Percentiles rank a stretch among this genome's conserved stretches.
Conservation (phyloP, 2,113 vertebrate genomes). For the Notechis scutatus region DNA sequence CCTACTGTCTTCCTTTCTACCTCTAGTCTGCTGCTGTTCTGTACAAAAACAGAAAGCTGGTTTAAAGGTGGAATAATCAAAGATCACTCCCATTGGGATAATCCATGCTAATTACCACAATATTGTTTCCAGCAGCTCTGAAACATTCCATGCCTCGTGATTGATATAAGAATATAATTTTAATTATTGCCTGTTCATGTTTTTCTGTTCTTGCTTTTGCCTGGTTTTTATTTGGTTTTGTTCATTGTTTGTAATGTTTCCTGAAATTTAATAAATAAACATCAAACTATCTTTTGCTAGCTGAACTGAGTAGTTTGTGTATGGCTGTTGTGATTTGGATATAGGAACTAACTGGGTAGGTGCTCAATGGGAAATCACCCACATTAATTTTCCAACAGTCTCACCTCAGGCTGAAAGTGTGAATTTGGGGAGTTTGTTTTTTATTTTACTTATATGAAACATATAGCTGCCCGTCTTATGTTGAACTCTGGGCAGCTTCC, state of each 20-base stretch:
- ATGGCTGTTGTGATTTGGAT: not conserved
- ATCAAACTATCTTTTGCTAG: not conserved
- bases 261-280: not conserved
- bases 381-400: not conserved
- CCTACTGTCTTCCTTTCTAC: not conserved
- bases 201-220: not conserved
- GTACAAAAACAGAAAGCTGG: not conserved
- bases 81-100: not conserved
- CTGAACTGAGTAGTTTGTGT: not conserved
- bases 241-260: not conserved
- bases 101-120: not conserved
- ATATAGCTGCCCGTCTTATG: not conserved
- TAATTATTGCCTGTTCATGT: not conserved
- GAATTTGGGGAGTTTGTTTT: not conserved
- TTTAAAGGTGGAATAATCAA: not conserved
- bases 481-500: not conserved
- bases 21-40: not conserved
- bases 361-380: not conserved
- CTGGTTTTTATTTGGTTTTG: not conserved
- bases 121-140: not conserved
- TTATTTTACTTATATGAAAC: not conserved
- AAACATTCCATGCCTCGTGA: not conserved
- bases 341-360: not conserved
- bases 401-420: not conserved
- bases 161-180: not conserved